Base-by-base conservation (phyloP, 1,140 invertebrate genomes). In the Aphis craccivora region DNA sequence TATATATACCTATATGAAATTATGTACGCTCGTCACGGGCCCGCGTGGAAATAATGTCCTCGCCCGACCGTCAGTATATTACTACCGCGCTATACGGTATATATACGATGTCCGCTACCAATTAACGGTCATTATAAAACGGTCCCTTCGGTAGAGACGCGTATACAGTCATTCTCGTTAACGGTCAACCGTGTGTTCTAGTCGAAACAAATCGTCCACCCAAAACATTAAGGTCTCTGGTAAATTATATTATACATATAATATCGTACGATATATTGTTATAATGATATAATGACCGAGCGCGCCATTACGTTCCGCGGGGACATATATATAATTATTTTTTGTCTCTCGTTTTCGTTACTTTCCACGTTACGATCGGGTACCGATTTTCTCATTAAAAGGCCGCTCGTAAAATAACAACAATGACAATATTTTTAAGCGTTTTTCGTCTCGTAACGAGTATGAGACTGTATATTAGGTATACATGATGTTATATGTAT, bases 91-190 rank as follows among this genome's bases (percentile, higher is more conserved):
- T 88, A 48, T 87, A 87, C 83, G 22, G 76, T 86, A 43, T 5
- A 25, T 23, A 87, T 25, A n/a, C n/a, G 30, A 51, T 51, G 18
- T 7, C 22, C 30, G 45, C n/a, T 35, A 89, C 87, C 51, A 55
- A 89, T 89, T 89, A 88, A 89, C 88, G 35, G 88, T 89, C 88
- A 20, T 89, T 89, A 53, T 55, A 55, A 55, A 55, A 55, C 88
- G 35, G 88, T 89, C 88, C 88, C 88, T 89, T 89, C 35, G 51
- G 9, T n/a, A 48, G 45, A 55, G 51, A 53, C 87, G 88, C 81
- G 81, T 45, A 45, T 45, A 45, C 11, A n/a, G n/a, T 89, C 40
- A 40, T 53, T 89, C 88, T 55, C 88, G 88, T 89, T 89, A 89
- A 89, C 87, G 87, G 87, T 89, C 87, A 89, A 89, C 88, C 51